phyloP scores from a whole-genome alignment of 2,797 vertebrate genomes.

The Eptatretus atami region DNA sequence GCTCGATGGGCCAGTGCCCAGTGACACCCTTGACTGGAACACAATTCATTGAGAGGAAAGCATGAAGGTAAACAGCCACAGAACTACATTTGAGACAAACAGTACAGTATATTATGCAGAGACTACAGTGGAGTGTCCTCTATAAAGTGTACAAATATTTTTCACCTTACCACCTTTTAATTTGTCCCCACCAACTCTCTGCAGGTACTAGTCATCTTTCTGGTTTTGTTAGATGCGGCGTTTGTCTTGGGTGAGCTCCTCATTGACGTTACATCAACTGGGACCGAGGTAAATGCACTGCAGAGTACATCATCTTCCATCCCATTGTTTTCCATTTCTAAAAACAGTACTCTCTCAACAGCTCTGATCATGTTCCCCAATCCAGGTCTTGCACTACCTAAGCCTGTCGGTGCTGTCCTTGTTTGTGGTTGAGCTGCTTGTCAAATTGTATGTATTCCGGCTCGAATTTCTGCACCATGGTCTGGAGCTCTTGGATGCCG shows the following conservation, averaged over 20 bases:
- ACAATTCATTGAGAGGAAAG: too few relatives aligned
- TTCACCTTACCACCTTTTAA: too few relatives aligned
- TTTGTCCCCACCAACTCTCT: background rate
- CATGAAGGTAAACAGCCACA: too few relatives aligned
- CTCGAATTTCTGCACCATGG: slow-evolving; percentile 67
- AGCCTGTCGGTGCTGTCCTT: slow-evolving; percentile 46
- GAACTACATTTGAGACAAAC: too few relatives aligned
- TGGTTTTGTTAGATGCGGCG: slow-evolving; percentile 55
- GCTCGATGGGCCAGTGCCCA: too few relatives aligned
- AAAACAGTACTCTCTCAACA: background rate
- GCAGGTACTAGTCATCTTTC: slow-evolving; percentile 40
- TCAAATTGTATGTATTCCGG: slow-evolving; percentile 44
- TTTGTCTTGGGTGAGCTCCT: slow-evolving; percentile 57
- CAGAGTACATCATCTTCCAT: background rate
- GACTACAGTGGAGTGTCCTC: too few relatives aligned
- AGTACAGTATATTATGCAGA: too few relatives aligned
- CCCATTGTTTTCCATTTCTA: background rate
- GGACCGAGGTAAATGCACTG: slow-evolving; percentile 14
- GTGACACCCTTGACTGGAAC: too few relatives aligned
- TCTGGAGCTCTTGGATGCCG: slow-evolving; percentile 60
- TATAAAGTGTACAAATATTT: too few relatives aligned
- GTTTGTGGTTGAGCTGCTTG: slow-evolving; percentile 47
- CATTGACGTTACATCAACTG: slow-evolving; percentile 43
- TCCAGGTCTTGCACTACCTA: slow-evolving; percentile 56
- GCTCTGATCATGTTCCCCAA: background rate